Evolutionary conservation across 2,888 invertebrate species (phyloP), one percentile per base, ranked within the genome.

Genomic region (Lasioglossum villosulum): DNA sequence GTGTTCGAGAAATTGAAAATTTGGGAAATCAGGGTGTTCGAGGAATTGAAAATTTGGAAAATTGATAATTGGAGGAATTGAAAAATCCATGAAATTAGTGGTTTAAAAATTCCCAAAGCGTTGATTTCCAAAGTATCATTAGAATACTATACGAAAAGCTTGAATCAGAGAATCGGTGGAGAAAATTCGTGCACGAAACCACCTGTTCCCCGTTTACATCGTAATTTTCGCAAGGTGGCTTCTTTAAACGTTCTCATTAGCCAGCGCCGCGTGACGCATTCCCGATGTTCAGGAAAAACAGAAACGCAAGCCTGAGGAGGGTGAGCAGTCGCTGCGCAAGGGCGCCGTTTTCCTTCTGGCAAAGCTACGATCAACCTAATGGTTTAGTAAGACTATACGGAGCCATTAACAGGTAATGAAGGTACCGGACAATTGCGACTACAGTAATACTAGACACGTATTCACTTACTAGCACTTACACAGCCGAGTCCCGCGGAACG

Each of bases 381-480:
- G 86, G 83, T 76, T 86, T 72, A 42, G 87, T 78, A 80, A 86
- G 87, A 83, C 86, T 82, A 76, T 80, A 75, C 86, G 56, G 71
- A 34, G 72, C 85, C 80, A 86, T 87, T 86, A 87, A 73, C 83
- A 86, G 86, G 76, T 87, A 87, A 83, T 83, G 87, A 87, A 86
- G 87, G 79, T 74, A 71, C 70, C 73, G 87, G 80, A 87, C 87
- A 86, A 87, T 87, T 75, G 78, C 79, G 48, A 78, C 63, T 80
- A 66, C 76, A 78, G 87, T 80, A 85, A 80, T 80, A 82, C 63
- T 79, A 87, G 59, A 78, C 66, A 76, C 78, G 87, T 86, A 86
- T 86, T 87, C 87, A 83, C 78, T 87, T 86, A 86, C 80, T 14
- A 23, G 37, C 79, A 77, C 85, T 86, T 80, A 75, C 80, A 77